Percentiles rank a stretch among this genome's conserved stretches.
Evolutionary conservation across 2,888 invertebrate species (phyloP).

Genomic region (Xanthostigma xanthostigma): DNA sequence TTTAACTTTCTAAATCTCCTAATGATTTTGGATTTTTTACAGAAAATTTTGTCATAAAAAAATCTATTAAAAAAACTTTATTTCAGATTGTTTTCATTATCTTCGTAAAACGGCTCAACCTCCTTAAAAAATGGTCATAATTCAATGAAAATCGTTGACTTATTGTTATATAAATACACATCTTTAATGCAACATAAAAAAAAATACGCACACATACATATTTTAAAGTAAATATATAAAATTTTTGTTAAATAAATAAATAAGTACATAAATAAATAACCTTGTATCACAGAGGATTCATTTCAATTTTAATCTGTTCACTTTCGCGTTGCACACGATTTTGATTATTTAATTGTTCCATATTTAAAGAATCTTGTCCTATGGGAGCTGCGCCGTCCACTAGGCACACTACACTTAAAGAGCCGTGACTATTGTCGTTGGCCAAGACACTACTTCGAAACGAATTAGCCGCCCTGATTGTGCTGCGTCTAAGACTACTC

Average conservation of each 20-base stretch:
- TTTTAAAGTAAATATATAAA: slow-evolving; percentile 7
- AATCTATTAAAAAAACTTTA: too few species aligned
- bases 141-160: too few species aligned
- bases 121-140: too few species aligned
- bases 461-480: slow-evolving; percentile 23
- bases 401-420: slow-evolving; percentile 40
- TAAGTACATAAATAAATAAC: slow-evolving; percentile 5
- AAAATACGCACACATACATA: slow-evolving; percentile 4
- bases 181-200: too few species aligned
- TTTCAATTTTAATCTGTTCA: slow-evolving; percentile 15
- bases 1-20: too few species aligned
- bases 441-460: slow-evolving; percentile 23
- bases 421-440: slow-evolving; percentile 32
- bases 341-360: slow-evolving; percentile 20
- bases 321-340: slow-evolving; percentile 17
- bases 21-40: too few species aligned
- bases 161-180: too few species aligned
- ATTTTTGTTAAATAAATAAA: not conserved
- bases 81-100: too few species aligned
- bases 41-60: too few species aligned
- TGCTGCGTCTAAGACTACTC: slow-evolving; percentile 38
- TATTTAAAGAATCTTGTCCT: slow-evolving; percentile 28
- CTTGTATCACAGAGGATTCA: slow-evolving; percentile 26
- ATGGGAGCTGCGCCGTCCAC: slow-evolving; percentile 45
- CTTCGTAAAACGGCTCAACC: too few species aligned